Conservation (phyloP, 2,797 vertebrate species). For the Rhinella marina region DNA sequence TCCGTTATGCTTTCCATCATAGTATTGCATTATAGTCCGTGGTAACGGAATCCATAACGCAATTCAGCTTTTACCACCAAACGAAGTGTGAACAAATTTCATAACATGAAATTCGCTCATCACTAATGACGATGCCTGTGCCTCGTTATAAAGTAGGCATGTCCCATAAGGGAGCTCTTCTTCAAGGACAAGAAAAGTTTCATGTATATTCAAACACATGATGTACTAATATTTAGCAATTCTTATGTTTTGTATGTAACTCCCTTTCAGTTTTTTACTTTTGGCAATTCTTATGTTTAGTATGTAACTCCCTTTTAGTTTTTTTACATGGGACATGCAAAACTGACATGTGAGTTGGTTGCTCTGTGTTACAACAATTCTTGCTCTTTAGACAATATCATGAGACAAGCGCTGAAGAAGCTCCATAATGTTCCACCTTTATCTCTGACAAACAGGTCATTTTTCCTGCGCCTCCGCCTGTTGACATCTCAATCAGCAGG, state of each 20-base stretch:
- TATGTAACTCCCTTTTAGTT: not conserved
- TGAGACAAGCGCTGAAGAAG: not conserved
- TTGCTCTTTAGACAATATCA: not conserved
- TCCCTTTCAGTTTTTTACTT: too few species aligned
- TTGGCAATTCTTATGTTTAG: not conserved
- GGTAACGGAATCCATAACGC: too few species aligned
- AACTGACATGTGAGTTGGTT: not conserved
- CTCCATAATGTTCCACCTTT: constrained; percentile 13
- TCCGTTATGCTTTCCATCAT: too few species aligned
- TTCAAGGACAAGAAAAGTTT: not conserved
- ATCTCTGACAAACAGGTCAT: constrained; percentile 18
- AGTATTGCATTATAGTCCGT: too few species aligned
- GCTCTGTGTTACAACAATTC: not conserved
- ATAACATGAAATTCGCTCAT: too few species aligned
- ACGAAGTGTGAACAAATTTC: too few species aligned
- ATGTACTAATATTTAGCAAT: not conserved
- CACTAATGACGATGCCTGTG: too few species aligned
- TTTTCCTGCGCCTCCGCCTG: constrained; percentile 18
- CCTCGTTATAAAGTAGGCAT: too few species aligned
- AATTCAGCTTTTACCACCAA: too few species aligned
- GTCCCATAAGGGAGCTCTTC: too few species aligned
- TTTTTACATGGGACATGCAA: not conserved
- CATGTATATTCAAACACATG: not conserved
- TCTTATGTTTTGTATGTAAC: not conserved
- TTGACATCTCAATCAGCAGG: constrained; percentile 23